Evolutionary conservation across 2,888 invertebrate species (phyloP).

Genomic region (Yponomeuta malinellus): DNA sequence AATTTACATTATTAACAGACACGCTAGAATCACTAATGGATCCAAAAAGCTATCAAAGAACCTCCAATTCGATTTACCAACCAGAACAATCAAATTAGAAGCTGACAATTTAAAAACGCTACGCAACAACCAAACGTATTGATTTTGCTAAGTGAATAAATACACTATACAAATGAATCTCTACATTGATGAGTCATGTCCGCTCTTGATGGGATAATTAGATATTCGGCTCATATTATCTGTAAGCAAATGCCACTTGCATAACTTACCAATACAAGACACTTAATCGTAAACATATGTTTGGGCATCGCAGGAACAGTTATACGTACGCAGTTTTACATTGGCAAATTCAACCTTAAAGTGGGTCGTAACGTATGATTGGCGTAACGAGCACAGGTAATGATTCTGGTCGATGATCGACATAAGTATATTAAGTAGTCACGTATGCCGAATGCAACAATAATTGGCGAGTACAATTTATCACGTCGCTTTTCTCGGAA

Average conservation of each 20-base stretch:
- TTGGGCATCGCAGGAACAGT: slow-evolving; percentile 2
- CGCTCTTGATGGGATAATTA: slow-evolving; percentile 12
- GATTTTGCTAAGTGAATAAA: slow-evolving; percentile 13
- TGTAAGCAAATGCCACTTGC: background rate
- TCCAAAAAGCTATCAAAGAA: slow-evolving; percentile 38
- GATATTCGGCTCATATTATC: slow-evolving; percentile 4
- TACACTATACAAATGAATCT: slow-evolving; percentile 13
- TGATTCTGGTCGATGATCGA: slow-evolving; percentile 71
- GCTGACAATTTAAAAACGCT: background rate
- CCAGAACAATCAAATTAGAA: slow-evolving; percentile 7
- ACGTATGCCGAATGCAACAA: slow-evolving; percentile 69
- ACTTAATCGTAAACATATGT: background rate
- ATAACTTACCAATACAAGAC: slow-evolving; percentile 8
- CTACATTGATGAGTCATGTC: slow-evolving; percentile 12
- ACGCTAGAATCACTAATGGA: slow-evolving; percentile 48
- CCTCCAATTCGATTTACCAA: slow-evolving; percentile 21
- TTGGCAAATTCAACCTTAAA: slow-evolving; percentile 13
- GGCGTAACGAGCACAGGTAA: slow-evolving; percentile 66
- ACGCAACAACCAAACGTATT: slow-evolving; percentile 8
- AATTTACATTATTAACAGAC: slow-evolving; percentile 46
- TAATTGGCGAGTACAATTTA: slow-evolving; percentile 74
- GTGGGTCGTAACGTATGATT: slow-evolving; percentile 40
- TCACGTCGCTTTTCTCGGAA: slow-evolving; percentile 72
- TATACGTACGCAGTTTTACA: slow-evolving; percentile 8
- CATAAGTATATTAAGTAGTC: slow-evolving; percentile 67